A percentile compares a stretch with the other conserved stretches of the same genome.
phyloP scores from a whole-genome alignment of 2,113 vertebrate genomes.

The Diphyllodes magnificus region DNA sequence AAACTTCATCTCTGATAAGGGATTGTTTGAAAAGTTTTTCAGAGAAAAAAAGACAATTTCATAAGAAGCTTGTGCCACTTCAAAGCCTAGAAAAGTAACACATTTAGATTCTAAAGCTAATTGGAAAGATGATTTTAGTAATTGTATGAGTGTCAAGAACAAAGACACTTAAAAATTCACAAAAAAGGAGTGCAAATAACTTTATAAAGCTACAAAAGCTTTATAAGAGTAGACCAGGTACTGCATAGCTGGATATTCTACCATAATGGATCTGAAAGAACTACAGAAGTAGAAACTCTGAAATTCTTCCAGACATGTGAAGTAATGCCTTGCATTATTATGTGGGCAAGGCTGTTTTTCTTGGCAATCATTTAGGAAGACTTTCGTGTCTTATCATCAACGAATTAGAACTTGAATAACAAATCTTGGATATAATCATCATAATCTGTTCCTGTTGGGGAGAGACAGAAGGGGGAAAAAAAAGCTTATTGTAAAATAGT shows the following conservation, averaged over 20 bases:
- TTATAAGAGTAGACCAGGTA: not conserved
- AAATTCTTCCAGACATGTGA: not conserved
- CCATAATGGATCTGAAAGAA: not conserved
- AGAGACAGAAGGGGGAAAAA: not conserved
- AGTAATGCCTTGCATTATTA: constrained; percentile 32
- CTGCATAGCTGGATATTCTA: not conserved
- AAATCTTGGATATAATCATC: not conserved
- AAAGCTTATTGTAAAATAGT: not conserved
- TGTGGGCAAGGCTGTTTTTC: constrained; percentile 16
- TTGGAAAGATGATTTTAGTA: not conserved
- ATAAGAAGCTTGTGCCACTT: not conserved
- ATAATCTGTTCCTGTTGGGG: not conserved
- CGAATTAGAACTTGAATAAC: not conserved
- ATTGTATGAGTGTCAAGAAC: not conserved
- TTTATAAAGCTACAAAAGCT: not conserved
- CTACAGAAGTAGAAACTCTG: not conserved
- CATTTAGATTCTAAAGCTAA: not conserved
- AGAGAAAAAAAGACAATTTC: not conserved
- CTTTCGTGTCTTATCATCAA: not conserved
- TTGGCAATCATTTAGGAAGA: constrained; percentile 23
- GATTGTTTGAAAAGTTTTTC: not conserved
- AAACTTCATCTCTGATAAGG: not conserved
- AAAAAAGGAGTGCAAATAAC: not conserved
- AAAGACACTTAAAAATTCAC: not conserved
- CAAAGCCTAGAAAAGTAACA: not conserved